phyloP scores from a whole-genome alignment of 1,140 invertebrate genomes.

The Magallana ariakensis region DNA sequence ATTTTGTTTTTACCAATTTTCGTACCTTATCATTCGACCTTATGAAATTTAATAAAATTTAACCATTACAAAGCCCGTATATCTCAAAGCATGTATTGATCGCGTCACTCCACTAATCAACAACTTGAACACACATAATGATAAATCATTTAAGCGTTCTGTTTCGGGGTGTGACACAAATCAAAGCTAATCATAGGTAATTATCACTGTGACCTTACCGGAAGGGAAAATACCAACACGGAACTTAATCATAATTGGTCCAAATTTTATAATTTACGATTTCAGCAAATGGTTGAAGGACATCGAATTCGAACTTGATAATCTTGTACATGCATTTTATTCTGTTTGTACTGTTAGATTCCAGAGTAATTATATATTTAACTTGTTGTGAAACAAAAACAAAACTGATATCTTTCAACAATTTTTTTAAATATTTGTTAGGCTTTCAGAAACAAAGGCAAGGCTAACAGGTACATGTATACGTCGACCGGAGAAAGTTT shows the following conservation, averaged over 20 bases:
- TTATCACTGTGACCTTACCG: background rate
- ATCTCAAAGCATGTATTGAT: conserved; percentile 23
- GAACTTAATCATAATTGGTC: background rate
- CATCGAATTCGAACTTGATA: background rate
- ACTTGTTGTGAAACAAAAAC: no score
- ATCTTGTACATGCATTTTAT: background rate
- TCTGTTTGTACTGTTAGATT: background rate
- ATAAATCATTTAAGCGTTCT: conserved; percentile 8
- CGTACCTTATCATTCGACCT: conserved; percentile 4
- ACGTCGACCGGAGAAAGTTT: no score
- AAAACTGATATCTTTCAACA: no score
- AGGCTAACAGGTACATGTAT: no score
- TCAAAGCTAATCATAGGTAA: background rate
- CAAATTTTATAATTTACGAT: background rate
- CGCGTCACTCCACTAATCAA: background rate
- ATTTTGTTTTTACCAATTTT: background rate
- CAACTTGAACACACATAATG: background rate
- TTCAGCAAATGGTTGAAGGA: no score
- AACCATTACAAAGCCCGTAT: background rate
- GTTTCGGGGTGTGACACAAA: background rate
- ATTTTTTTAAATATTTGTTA: no score
- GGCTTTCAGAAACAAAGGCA: no score
- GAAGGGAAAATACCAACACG: background rate
- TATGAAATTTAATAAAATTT: conserved; percentile 18
- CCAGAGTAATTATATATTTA: background rate